phyloP scores from a whole-genome alignment of 2,113 vertebrate genomes.

The Aythya baeri region DNA sequence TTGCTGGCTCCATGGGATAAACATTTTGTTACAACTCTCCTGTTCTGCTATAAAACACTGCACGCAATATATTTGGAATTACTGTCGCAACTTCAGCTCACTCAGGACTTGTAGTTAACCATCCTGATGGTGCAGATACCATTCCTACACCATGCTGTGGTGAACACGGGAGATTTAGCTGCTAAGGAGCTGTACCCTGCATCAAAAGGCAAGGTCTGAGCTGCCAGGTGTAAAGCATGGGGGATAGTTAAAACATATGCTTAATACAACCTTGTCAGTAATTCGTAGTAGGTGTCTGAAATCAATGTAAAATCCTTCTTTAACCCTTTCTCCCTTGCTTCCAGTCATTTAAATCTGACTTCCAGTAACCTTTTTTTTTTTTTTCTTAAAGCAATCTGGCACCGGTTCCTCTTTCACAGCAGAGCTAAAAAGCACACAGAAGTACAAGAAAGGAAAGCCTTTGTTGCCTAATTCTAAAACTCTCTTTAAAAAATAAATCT shows the following conservation, averaged over 20 bases:
- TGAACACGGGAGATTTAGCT: not conserved
- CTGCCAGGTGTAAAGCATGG: not conserved
- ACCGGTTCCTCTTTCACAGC: no score
- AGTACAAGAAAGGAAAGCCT: no score
- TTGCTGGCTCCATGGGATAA: not conserved
- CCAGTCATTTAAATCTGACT: no score
- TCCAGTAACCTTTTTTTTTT: no score
- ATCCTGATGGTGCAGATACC: not conserved
- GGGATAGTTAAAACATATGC: not conserved
- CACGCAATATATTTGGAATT: not conserved
- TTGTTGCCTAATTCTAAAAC: not conserved
- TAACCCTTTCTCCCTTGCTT: not conserved
- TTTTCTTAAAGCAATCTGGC: no score
- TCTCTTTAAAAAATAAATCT: not conserved
- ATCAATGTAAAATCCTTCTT: not conserved
- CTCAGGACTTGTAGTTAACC: not conserved
- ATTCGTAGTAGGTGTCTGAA: accelerated
- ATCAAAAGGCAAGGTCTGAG: not conserved
- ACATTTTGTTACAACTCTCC: not conserved
- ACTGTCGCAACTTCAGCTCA: not conserved
- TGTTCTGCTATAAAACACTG: not conserved
- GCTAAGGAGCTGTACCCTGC: not conserved
- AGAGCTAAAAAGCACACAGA: no score
- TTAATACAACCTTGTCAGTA: not conserved
- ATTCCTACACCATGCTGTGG: not conserved